A percentile compares a stretch with the other conserved stretches of the same genome.
These are phyloP conservation scores for Puma concolor DNA, from an alignment of 2,113 vertebrate species.

Conservation along the genomic window DNA sequence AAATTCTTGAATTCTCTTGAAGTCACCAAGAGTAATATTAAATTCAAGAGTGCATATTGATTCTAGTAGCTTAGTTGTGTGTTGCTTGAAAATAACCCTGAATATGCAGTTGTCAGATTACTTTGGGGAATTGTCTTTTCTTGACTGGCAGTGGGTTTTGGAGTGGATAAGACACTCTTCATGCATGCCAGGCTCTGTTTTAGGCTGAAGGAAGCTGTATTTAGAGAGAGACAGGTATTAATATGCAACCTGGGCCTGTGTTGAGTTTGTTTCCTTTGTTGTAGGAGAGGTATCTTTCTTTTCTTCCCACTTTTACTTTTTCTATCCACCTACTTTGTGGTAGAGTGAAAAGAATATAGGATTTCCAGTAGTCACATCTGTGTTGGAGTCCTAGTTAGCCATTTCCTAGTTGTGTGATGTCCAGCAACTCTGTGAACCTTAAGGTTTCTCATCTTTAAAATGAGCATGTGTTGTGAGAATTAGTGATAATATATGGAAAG, in stretches of 20 bases:
- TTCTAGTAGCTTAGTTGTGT: constrained; percentile 35
- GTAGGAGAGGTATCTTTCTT: not conserved
- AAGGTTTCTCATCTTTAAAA: constrained; percentile 50
- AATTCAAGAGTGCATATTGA: constrained; percentile 35
- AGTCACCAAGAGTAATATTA: constrained; percentile 5
- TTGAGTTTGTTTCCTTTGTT: constrained; percentile 16
- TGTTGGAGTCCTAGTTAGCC: constrained; percentile 39
- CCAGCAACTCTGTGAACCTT: constrained; percentile 14
- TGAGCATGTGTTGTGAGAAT: constrained; percentile 23
- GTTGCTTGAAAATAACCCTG: constrained; percentile 45
- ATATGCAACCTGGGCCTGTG: not conserved
- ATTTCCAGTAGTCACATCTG: constrained; percentile 29
- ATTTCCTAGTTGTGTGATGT: constrained; percentile 34
- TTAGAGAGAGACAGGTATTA: constrained; percentile 29
- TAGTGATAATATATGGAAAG: constrained; percentile 22
- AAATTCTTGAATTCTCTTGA: constrained; percentile 47
- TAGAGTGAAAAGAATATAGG: constrained; percentile 38
- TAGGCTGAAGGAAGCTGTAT: not conserved
- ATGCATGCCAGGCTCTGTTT: not conserved
- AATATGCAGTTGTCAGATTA: constrained; percentile 49
- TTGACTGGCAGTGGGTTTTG: not conserved
- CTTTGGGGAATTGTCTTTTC: constrained; percentile 33
- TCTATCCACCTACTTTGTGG: not conserved
- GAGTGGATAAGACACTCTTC: not conserved
- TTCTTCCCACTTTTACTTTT: constrained; percentile 27